Evolutionary conservation across 1,140 invertebrate genomes (phyloP).

Genomic region (Coelopa frigida): DNA sequence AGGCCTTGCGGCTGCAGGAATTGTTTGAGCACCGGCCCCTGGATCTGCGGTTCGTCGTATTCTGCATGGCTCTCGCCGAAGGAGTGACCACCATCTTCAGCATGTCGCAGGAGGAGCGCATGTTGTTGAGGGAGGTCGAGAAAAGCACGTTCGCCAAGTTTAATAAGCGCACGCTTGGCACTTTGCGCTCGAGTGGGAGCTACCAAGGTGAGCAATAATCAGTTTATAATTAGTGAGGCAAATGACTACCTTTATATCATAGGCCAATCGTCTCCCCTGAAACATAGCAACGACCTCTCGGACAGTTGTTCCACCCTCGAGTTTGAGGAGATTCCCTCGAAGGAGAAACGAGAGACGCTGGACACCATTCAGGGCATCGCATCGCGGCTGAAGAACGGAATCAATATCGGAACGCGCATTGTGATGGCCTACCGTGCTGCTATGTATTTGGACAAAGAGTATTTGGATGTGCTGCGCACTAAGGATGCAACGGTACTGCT

Average conservation of each 20-base stretch:
- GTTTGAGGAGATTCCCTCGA: constrained; percentile 40
- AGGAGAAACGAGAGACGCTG: constrained; percentile 38
- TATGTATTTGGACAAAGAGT: constrained; percentile 49
- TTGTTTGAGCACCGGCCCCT: constrained; percentile 45
- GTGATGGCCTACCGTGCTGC: constrained; percentile 51
- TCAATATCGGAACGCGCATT: constrained; percentile 48
- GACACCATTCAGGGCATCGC: constrained; percentile 39
- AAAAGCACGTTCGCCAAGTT: constrained; percentile 38
- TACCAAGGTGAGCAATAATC: neutral
- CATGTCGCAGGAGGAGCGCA: constrained; percentile 34
- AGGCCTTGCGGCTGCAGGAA: constrained; percentile 46
- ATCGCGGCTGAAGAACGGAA: constrained; percentile 47
- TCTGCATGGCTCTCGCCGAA: constrained; percentile 48
- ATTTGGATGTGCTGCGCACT: constrained; percentile 48
- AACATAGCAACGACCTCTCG: constrained; percentile 27
- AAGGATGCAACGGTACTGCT: constrained; percentile 50
- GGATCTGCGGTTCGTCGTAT: constrained; percentile 47
- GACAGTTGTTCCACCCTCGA: constrained; percentile 33
- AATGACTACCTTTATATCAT: too few relatives aligned
- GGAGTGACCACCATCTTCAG: constrained; percentile 38
- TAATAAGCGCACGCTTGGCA: constrained; percentile 27
- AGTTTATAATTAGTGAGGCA: too few relatives aligned
- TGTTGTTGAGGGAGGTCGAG: constrained; percentile 32
- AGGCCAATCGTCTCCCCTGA: neutral
- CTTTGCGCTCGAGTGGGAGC: constrained; percentile 15